A percentile compares a stretch with the other conserved stretches of the same genome.
phyloP scores from a whole-genome alignment of 2,113 vertebrate species.

The Antechinus flavipes region DNA sequence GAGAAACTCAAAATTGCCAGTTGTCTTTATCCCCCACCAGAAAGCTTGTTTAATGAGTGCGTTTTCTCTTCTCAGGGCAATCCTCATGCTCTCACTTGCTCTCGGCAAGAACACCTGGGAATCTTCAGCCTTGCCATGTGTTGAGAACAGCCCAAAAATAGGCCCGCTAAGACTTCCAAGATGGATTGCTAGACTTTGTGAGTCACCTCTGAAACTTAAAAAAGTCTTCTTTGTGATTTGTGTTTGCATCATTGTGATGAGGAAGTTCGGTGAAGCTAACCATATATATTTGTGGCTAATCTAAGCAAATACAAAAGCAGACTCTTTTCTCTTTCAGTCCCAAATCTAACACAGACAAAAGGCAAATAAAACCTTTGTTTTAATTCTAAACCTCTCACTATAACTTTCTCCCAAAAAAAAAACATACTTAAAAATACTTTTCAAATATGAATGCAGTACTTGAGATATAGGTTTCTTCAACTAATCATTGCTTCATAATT shows the following conservation, averaged over 20 bases:
- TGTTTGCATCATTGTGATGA: slow-evolving; percentile 73
- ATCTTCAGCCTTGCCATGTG: slow-evolving; percentile 67
- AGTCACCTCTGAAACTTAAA: slow-evolving; percentile 80
- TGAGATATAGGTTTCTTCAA: slow-evolving; percentile 31
- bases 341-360: slow-evolving; percentile 41
- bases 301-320: slow-evolving; percentile 73
- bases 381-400: slow-evolving; percentile 23
- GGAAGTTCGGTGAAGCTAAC: slow-evolving; percentile 74
- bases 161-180: slow-evolving; percentile 70
- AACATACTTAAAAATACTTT: slow-evolving; percentile 10
- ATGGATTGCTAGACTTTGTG: slow-evolving; percentile 79
- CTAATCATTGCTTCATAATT: background rate
- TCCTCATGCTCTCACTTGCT: slow-evolving; percentile 51
- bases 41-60: slow-evolving; percentile 84
- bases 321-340: slow-evolving; percentile 55
- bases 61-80: slow-evolving; percentile 71
- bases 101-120: slow-evolving; percentile 81
- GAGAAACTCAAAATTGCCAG: slow-evolving; percentile 63
- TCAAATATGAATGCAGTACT: slow-evolving; percentile 4
- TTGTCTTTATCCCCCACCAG: slow-evolving; percentile 66
- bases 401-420: slow-evolving; percentile 34
- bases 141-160: slow-evolving; percentile 77
- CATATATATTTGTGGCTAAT: slow-evolving; percentile 65
- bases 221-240: slow-evolving; percentile 67
- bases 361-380: slow-evolving; percentile 20